Evolutionary conservation across 2,888 invertebrate genomes (phyloP), one percentile per base, ranked within the genome.

Genomic region (Auanema sp.): DNA sequence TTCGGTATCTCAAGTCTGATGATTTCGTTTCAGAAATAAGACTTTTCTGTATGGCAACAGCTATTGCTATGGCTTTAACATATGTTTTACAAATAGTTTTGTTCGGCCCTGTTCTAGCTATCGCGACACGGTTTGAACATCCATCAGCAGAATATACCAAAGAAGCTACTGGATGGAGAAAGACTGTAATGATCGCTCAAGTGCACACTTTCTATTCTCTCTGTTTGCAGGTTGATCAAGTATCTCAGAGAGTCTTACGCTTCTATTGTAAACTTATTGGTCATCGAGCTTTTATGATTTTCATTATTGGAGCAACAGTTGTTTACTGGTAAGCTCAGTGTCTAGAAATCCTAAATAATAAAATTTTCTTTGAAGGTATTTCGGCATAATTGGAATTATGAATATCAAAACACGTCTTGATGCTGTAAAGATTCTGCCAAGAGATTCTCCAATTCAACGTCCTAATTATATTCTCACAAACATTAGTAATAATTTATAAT

Each of bases 41-140:
- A 23, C 73, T 83, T 6, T 83, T 83, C 68, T 83, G 81, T 56
- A 69, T 79, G n/a, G 79, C 80, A 11, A 78, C 83, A 0, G 76
- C 78, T 3, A 66, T 83, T 33, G 83, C 83, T n/a, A 71, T 81
- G 47, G 76, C 75, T 23, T 54, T 83, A 44, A 80, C 76, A 53
- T 83, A 78, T 70, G 64, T 79, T 18, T 68, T 80, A 21, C 76
- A 73, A 68, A 65, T 81, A 18, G 69, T 79, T 42, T 65, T 83
- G 21, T 83, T 83, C 67, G 79, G 79, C 18, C 81, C 83, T 6
- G 66, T 78, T 41, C 65, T 82, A 52, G 79, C 76, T 10, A 58
- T 80, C 10, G 79, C 79, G 11, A 74, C 76, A 21, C 66, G 68
- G 50, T 78, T 70, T 54, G 80, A 81, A 58, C 71, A 71, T 50